Conservation (phyloP, 1,140 invertebrate species). For the Scaptomyza graminum region DNA sequence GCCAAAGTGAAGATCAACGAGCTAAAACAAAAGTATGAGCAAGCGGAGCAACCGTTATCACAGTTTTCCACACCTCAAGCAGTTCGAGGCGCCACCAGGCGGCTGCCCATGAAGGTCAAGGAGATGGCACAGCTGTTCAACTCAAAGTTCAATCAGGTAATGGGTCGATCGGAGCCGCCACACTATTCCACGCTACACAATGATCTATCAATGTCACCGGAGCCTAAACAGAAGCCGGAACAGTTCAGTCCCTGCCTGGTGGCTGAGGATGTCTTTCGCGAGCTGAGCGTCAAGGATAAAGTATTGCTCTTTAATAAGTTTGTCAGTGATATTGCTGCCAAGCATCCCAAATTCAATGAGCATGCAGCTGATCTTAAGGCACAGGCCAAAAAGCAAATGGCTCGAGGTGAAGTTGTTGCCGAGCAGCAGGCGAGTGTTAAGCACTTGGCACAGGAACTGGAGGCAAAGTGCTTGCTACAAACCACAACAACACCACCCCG, state of each 20-base stretch:
- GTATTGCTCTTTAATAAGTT: conserved; percentile 74
- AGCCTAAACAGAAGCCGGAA: conserved; percentile 21
- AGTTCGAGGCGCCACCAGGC: conserved; percentile 15
- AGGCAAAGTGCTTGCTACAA: conserved; percentile 62
- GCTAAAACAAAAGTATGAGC: conserved; percentile 66
- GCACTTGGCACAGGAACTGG: conserved; percentile 64
- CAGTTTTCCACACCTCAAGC: conserved; percentile 9
- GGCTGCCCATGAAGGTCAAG: conserved; percentile 65
- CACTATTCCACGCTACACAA: conserved; percentile 62
- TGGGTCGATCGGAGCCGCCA: conserved; percentile 44
- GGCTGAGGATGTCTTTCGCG: conserved; percentile 74
- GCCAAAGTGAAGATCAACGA: conserved; percentile 59
- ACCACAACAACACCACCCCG: conserved; percentile 10
- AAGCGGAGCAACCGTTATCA: neutral
- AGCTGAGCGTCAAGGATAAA: conserved; percentile 78
- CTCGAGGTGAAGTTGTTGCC: conserved; percentile 62
- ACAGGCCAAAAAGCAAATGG: conserved; percentile 66
- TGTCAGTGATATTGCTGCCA: conserved; percentile 69
- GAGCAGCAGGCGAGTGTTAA: conserved; percentile 73
- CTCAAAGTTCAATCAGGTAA: conserved; percentile 64
- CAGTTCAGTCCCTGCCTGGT: conserved; percentile 49
- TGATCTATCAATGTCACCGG: conserved; percentile 58
- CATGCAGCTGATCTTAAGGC: conserved; percentile 60
- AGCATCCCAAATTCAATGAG: conserved; percentile 70
- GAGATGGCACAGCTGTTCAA: conserved; percentile 78